Evolutionary conservation across 2,113 vertebrate genomes (phyloP).

Genomic region (Mastomys natalensis): DNA sequence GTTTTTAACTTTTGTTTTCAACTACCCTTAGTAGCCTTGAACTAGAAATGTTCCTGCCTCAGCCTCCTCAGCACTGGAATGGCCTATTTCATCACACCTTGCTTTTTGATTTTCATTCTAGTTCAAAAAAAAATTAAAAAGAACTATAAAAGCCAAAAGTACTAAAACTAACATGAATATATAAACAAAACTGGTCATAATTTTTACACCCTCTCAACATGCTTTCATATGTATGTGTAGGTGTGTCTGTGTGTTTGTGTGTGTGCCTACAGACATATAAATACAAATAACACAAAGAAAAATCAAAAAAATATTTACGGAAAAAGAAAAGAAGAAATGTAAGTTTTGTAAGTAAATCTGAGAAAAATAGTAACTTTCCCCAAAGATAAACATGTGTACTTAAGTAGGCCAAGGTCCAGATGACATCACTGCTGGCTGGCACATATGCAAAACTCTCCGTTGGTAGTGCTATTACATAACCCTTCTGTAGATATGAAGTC

Average conservation of each 20-base stretch:
- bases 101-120: slow-evolving; percentile 28
- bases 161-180: slow-evolving; percentile 12
- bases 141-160: neutral
- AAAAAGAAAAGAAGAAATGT: slow-evolving; percentile 14
- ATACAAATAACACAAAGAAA: neutral
- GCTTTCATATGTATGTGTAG: neutral
- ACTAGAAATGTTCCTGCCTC: neutral
- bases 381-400: slow-evolving; percentile 9
- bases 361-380: slow-evolving; percentile 55
- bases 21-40: neutral
- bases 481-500: neutral
- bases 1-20: neutral
- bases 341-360: slow-evolving; percentile 15
- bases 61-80: neutral
- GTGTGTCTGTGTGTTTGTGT: neutral
- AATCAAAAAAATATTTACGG: slow-evolving; percentile 8
- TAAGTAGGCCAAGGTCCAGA: slow-evolving; percentile 51
- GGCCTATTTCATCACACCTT: neutral
- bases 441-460: slow-evolving; percentile 34
- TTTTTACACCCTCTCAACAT: slow-evolving; percentile 17
- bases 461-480: neutral
- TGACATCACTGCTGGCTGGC: slow-evolving; percentile 46
- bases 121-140: neutral
- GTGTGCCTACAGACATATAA: neutral
- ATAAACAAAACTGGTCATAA: slow-evolving; percentile 3